phyloP scores from a whole-genome alignment of 1,140 invertebrate genomes.

The Calephelis virginiensis region DNA sequence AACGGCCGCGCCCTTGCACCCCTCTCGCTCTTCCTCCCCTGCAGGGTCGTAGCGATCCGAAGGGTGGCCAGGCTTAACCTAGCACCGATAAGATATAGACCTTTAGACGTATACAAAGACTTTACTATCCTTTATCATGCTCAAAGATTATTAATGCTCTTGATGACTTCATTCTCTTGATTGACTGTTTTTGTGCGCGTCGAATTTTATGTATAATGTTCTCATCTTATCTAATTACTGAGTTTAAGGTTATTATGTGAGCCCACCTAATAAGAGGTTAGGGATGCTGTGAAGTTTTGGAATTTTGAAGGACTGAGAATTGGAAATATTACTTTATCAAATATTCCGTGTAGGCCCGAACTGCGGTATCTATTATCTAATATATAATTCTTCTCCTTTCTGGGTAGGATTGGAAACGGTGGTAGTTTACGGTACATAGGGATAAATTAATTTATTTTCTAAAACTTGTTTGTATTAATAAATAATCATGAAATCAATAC shows the following conservation, averaged over 20 bases:
- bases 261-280: constrained; percentile 4
- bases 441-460: no score
- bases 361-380: no score
- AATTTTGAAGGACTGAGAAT: no score
- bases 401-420: no score
- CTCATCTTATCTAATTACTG: constrained; percentile 20
- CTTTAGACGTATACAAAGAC: constrained; percentile 49
- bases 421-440: no score
- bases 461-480: no score
- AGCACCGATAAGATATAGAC: constrained; percentile 59
- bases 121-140: constrained; percentile 60
- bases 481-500: no score
- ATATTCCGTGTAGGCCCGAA: no score
- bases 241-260: constrained; percentile 21
- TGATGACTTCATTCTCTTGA: constrained; percentile 57
- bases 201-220: constrained; percentile 28
- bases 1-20: constrained; percentile 59
- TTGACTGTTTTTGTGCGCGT: constrained; percentile 40
- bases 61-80: constrained; percentile 56
- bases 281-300: neutral
- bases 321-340: no score
- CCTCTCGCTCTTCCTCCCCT: constrained; percentile 32
- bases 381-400: no score
- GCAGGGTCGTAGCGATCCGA: constrained; percentile 39
- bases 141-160: constrained; percentile 41